Evolutionary conservation across 2,888 invertebrate genomes (phyloP), one percentile per base, ranked within the genome.

Genomic region (Autographa gamma): DNA sequence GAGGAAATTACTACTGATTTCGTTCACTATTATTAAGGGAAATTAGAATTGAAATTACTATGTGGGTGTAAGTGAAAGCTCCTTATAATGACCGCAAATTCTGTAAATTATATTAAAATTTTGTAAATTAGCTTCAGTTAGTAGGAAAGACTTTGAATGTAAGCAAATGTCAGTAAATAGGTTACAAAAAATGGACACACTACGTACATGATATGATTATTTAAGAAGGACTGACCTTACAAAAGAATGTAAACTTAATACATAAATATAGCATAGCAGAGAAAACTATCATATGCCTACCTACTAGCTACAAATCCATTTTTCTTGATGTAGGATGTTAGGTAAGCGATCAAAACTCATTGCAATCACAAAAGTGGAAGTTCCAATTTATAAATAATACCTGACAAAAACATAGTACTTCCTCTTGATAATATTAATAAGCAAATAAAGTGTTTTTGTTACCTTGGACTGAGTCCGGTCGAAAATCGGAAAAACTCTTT

Each of bases 321-420:
- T 25, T 3, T 2, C 25, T n/a, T 25, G 25, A 2, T 25, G 2
- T 25, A 25, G 25, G 25, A 25, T 7, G 5, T 3, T 48, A n/a
- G 1, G 0, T n/a, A 48, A 7, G n/a, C 6, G n/a, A 7, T 6
- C 6, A 48, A 7, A 48, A n/a, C 6, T 16, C 5, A 25, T 13
- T 56, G 11, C 25, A 56, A 18, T 11, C 6, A 18, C 16, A 19
- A 34, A 43, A 0, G 1, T 73, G 60, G 67, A 63, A 77, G 63
- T 77, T 63, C 60, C 67, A n/a, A 6, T 52, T 58, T 38, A 52
- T 63, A 18, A 54, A 74, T 74, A 66, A 70, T 74, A 74, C 56
- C 70, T 74, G n/a, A 65, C 74, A 69, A 74, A 63, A 62, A 41
- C 32, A 19, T 34, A 13, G 41, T 41, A 4, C 65, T 76, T 78